These are phyloP conservation scores for Apis mellifera DNA, from an alignment of 1,140 invertebrate species.

Conservation along the genomic window DNA sequence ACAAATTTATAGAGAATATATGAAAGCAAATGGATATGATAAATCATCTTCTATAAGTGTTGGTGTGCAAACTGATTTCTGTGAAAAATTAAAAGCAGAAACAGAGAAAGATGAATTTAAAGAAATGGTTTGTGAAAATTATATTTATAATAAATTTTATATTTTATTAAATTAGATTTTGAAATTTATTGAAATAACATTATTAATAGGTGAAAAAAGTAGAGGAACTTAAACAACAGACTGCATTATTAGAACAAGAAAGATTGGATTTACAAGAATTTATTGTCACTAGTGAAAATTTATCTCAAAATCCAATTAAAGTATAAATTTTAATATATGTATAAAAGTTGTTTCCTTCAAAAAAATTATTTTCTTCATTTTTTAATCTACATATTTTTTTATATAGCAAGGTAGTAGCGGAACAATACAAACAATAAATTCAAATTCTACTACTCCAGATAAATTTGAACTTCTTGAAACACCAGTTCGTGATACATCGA, in stretches of 20 bases:
- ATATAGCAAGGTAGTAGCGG: constrained; percentile 65
- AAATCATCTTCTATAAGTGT: constrained; percentile 69
- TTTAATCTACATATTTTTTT: constrained; percentile 12
- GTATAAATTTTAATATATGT: constrained; percentile 28
- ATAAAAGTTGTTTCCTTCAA: neutral
- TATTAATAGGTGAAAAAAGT: constrained; percentile 82
- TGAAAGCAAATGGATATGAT: constrained; percentile 79
- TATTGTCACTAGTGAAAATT: constrained; percentile 54
- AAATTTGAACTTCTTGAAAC: constrained; percentile 78
- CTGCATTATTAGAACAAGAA: constrained; percentile 82
- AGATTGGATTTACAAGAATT: constrained; percentile 82
- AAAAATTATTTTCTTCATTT: neutral
- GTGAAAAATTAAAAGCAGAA: constrained; percentile 68
- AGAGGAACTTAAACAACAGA: constrained; percentile 82
- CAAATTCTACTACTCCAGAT: constrained; percentile 77
- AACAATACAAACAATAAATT: constrained; percentile 73
- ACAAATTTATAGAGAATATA: constrained; percentile 89
- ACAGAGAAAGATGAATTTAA: constrained; percentile 78
- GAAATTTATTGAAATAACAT: constrained; percentile 10
- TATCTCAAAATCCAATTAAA: constrained; percentile 56
- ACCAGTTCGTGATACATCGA: constrained; percentile 70
- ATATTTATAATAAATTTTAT: neutral
- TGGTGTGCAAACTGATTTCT: constrained; percentile 78
- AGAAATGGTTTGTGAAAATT: constrained; percentile 66
- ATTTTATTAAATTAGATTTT: constrained; percentile 2